A percentile compares a stretch with the other conserved stretches of the same genome.
phyloP scores from a whole-genome alignment of 2,797 vertebrate species.

The Synanceia verrucosa region DNA sequence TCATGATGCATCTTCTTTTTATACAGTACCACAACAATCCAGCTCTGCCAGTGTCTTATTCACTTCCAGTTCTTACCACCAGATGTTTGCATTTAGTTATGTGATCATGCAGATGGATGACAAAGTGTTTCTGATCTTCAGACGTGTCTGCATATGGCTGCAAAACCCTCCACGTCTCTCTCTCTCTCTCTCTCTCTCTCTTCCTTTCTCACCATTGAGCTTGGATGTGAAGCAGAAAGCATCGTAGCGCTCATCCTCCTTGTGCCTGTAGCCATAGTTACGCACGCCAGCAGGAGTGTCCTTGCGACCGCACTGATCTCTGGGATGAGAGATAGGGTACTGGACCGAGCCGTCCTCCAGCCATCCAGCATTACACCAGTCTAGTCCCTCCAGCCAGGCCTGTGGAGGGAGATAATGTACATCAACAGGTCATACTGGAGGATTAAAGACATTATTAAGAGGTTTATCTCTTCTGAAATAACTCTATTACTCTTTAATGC shows the following conservation, averaged over 20 bases:
- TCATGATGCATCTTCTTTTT: conserved; percentile 27
- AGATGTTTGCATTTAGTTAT: conserved; percentile 12
- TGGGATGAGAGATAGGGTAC: conserved; percentile 91
- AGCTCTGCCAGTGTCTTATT: conserved; percentile 3
- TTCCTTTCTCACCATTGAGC: conserved; percentile 85
- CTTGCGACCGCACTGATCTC: conserved; percentile 90
- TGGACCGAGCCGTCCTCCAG: conserved; percentile 94
- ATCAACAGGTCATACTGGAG: conserved; percentile 19
- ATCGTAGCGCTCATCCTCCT: conserved; percentile 92
- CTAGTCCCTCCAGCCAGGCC: conserved; percentile 93
- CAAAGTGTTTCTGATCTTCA: conserved; percentile 33
- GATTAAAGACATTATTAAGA: conserved; percentile 46
- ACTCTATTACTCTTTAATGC: conserved; percentile 32
- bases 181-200: neutral
- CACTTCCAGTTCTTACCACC: neutral
- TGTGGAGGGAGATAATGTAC: conserved; percentile 50
- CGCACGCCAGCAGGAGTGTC: conserved; percentile 88
- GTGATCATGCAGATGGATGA: conserved; percentile 2
- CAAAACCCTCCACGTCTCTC: neutral
- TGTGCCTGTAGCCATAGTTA: conserved; percentile 96
- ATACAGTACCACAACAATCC: conserved; percentile 12
- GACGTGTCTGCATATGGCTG: neutral
- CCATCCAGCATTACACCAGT: conserved; percentile 98
- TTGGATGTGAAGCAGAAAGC: conserved; percentile 98
- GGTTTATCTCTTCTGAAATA: conserved; percentile 37